Conservation (phyloP, 1,140 invertebrate species). For the Schlechtendalia chinensis region DNA sequence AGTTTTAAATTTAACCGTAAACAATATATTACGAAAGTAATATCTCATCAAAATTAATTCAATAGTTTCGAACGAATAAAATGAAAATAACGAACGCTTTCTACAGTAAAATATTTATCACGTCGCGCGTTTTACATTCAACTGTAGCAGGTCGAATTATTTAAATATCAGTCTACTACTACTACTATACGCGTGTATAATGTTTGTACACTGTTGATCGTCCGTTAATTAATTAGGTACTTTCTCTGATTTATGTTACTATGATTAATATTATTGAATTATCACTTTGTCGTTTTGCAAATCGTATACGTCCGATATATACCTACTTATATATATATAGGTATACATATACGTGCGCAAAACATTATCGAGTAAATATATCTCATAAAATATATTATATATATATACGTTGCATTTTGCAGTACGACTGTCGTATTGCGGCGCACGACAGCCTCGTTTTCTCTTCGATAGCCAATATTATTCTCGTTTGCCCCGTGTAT, state of each 20-base stretch:
- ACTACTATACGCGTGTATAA: neutral
- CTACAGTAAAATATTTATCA: neutral
- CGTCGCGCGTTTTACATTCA: neutral
- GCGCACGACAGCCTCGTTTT: conserved; percentile 19
- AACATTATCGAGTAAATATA: conserved; percentile 12
- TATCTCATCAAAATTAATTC: neutral
- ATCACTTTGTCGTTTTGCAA: conserved; percentile 2
- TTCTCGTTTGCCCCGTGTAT: neutral
- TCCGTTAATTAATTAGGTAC: conserved; percentile 2
- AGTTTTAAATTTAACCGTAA: neutral
- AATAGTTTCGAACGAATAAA: neutral
- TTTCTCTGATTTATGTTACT: conserved; percentile 12
- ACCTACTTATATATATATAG: no score
- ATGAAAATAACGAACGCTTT: neutral
- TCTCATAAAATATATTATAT: conserved; percentile 28
- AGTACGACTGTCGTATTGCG: neutral
- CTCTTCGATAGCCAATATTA: conserved; percentile 18
- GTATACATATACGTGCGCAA: neutral
- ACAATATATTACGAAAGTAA: neutral
- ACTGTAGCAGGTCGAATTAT: neutral
- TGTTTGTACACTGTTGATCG: conserved; percentile 4
- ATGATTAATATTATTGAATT: conserved; percentile 20
- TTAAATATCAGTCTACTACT: neutral
- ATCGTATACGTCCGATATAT: no score
- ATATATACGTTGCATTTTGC: neutral